A percentile compares a stretch with the other conserved stretches of the same genome.
Conservation (phyloP, 2,888 invertebrate genomes). For the Copidosoma aretas region DNA sequence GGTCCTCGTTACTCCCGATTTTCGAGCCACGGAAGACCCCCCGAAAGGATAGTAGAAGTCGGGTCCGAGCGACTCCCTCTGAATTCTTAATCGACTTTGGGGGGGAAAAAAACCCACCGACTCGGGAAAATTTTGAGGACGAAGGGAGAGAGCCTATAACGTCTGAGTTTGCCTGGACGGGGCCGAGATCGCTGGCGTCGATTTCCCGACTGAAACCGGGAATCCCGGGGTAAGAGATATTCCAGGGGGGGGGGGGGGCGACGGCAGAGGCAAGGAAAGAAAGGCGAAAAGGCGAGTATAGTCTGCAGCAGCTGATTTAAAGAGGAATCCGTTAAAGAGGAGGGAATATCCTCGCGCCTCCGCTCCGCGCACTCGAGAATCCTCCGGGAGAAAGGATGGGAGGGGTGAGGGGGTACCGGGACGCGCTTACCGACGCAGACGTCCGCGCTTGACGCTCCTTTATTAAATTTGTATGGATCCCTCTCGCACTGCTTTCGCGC, state of each 20-base stretch:
- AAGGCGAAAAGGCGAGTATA: conserved; percentile 27
- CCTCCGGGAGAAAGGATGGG: not conserved
- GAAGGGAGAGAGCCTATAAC: not conserved
- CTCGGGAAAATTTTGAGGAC: not conserved
- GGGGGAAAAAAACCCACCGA: not conserved
- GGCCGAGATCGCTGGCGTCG: conserved; percentile 9
- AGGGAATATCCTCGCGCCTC: conserved; percentile 10
- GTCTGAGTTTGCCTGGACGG: not conserved
- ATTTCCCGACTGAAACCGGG: conserved; percentile 11
- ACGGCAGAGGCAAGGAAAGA: conserved; percentile 10
- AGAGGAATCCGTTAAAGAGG: conserved; percentile 34
- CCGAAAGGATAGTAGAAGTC: too few relatives aligned
- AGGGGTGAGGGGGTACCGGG: not conserved
- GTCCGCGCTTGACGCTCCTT: conserved; percentile 35
- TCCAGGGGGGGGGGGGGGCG: not conserved
- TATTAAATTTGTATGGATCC: conserved; percentile 39
- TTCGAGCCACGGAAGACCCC: too few relatives aligned
- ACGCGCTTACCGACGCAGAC: conserved; percentile 12
- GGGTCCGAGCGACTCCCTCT: too few relatives aligned
- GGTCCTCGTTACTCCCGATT: too few relatives aligned
- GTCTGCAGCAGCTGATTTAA: conserved; percentile 38
- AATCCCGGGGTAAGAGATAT: not conserved
- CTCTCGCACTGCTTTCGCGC: not conserved
- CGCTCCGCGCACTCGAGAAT: conserved; percentile 5
- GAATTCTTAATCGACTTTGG: too few relatives aligned